phyloP scores from a whole-genome alignment of 2,113 vertebrate species.

The Cyanoderma ruficeps region DNA sequence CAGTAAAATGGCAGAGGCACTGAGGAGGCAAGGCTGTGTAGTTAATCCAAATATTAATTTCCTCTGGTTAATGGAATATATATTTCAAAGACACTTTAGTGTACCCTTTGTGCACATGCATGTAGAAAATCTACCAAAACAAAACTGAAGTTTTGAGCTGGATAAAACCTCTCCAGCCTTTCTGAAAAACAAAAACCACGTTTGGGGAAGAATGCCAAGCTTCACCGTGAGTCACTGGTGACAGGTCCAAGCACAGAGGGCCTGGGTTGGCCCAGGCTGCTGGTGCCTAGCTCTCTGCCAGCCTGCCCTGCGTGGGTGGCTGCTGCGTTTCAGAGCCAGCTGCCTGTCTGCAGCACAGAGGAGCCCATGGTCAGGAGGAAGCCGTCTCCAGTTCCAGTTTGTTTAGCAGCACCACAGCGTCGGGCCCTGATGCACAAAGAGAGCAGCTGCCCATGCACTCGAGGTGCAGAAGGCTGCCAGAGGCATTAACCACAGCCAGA shows the following conservation, averaged over 20 bases:
- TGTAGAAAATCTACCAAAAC: background rate
- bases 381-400: background rate
- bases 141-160: background rate
- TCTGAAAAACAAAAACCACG: background rate
- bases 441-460: background rate
- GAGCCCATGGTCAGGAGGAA: background rate
- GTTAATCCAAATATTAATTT: background rate
- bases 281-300: background rate
- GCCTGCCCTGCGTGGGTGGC: background rate
- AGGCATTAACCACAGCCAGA: background rate
- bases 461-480: background rate
- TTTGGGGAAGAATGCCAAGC: background rate
- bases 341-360: background rate
- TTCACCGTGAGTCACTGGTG: background rate
- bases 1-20: background rate
- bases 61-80: background rate
- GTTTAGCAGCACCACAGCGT: background rate
- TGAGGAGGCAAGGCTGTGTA: background rate
- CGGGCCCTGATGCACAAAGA: background rate
- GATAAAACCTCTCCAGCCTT: background rate
- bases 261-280: background rate
- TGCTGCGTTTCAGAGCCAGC: rapidly evolving
- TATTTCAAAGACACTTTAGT: background rate
- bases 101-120: background rate
- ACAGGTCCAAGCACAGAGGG: background rate